Percentiles rank a stretch among this genome's conserved stretches.
Evolutionary conservation across 2,113 vertebrate genomes (phyloP).

Genomic region (Calcarius ornatus): DNA sequence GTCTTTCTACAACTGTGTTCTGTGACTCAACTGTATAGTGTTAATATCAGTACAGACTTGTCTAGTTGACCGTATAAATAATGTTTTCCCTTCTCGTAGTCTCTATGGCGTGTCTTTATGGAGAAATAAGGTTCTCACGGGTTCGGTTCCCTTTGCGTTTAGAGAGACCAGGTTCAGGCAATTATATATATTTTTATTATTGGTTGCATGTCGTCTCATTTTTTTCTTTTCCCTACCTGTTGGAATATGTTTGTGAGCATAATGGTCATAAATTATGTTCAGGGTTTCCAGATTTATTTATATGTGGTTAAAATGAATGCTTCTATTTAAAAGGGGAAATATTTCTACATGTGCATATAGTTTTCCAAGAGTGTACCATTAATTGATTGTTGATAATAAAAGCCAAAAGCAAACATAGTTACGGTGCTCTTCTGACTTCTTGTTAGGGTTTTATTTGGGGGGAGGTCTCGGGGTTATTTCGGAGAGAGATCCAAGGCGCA

Average conservation of each 20-base stretch:
- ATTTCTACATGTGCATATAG: conserved; percentile 99
- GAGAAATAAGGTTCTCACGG: conserved; percentile 85
- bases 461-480: neutral
- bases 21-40: conserved; percentile 98
- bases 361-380: conserved; percentile 99
- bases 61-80: conserved; percentile 90
- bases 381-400: conserved; percentile 99
- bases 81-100: conserved; percentile 89
- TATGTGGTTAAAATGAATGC: conserved; percentile 99
- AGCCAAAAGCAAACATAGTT: conserved; percentile 79
- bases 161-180: conserved; percentile 83
- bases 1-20: conserved; percentile 98
- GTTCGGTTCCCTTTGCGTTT: conserved; percentile 81
- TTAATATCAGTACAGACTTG: conserved; percentile 92
- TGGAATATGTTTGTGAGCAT: conserved; percentile 89
- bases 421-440: neutral
- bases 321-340: conserved; percentile 99
- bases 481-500: neutral
- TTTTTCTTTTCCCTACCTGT: conserved; percentile 64
- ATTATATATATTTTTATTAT: conserved; percentile 91
- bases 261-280: conserved; percentile 91
- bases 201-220: conserved; percentile 90
- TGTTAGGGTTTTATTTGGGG: neutral
- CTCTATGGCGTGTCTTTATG: conserved; percentile 89
- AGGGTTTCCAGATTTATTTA: conserved; percentile 95